Evolutionary conservation across 2,113 vertebrate species (phyloP).

Genomic region (Daphoenositta chrysoptera): DNA sequence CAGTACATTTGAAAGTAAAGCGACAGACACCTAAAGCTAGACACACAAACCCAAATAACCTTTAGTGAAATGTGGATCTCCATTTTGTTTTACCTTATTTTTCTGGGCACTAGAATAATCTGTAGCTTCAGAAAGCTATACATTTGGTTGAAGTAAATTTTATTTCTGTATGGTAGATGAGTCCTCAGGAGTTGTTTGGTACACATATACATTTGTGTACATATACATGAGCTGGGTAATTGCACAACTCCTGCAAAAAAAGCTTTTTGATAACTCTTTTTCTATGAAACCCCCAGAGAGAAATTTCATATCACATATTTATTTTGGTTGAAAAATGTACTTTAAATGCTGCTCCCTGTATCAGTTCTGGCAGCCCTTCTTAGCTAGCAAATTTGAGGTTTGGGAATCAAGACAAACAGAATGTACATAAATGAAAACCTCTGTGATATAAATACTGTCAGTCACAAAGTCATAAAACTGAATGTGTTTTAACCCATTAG

Average conservation of each 20-base stretch:
- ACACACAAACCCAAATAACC: neutral
- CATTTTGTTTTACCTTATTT: neutral
- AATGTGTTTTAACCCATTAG: neutral
- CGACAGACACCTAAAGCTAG: neutral
- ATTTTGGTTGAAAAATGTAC: neutral
- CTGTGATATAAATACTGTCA: neutral
- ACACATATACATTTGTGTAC: rapidly evolving
- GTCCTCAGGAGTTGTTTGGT: neutral
- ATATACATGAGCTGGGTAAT: neutral
- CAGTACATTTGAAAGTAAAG: neutral
- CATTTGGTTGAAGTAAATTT: neutral
- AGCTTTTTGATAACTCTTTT: neutral
- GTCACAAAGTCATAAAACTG: neutral
- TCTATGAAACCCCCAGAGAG: neutral
- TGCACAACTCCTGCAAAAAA: neutral
- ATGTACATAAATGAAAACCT: neutral
- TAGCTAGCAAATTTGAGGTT: neutral
- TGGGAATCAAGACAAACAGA: neutral
- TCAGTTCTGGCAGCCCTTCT: neutral
- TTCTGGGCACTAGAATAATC: neutral
- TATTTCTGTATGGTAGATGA: neutral
- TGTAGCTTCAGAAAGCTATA: neutral
- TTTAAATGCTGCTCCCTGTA: neutral
- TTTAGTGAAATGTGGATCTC: neutral
- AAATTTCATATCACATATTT: neutral